A percentile compares a stretch with the other conserved stretches of the same genome.
Conservation (phyloP, 1,140 invertebrate species). For the Eupeodes corollae region DNA sequence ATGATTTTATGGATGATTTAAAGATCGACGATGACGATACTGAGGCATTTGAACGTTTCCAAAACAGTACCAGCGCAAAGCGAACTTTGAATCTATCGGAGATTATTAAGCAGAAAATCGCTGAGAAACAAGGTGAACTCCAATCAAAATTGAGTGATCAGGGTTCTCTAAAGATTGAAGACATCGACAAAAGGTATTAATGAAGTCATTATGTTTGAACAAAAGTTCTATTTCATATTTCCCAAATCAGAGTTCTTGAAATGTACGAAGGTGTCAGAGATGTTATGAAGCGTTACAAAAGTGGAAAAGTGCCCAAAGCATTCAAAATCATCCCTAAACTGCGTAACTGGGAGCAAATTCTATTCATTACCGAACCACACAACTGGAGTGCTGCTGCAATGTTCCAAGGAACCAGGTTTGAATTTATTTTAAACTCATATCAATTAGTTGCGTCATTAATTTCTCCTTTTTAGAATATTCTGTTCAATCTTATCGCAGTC, state of each 20-base stretch:
- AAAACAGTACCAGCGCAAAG: slow-evolving; percentile 53
- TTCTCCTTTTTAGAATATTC: slow-evolving; percentile 59
- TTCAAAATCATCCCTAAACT: slow-evolving; percentile 94
- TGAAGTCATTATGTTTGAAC: not conserved
- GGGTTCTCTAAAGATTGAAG: slow-evolving; percentile 58
- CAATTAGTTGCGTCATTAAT: not conserved
- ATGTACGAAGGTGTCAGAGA: slow-evolving; percentile 85
- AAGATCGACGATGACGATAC: slow-evolving; percentile 81
- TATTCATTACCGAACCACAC: slow-evolving; percentile 75
- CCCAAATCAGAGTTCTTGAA: slow-evolving; percentile 44
- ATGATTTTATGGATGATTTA: slow-evolving; percentile 53
- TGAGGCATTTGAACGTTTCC: slow-evolving; percentile 73
- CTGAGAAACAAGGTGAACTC: slow-evolving; percentile 85
- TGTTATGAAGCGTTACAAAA: slow-evolving; percentile 79
- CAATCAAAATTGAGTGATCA: slow-evolving; percentile 73
- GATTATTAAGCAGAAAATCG: slow-evolving; percentile 85
- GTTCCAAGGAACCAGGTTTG: slow-evolving; percentile 52
- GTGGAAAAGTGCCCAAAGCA: slow-evolving; percentile 94
- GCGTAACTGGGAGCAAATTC: slow-evolving; percentile 91
- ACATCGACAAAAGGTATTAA: slow-evolving; percentile 56
- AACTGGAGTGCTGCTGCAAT: slow-evolving; percentile 85
- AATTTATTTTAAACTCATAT: not conserved
- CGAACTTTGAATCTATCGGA: slow-evolving; percentile 66
- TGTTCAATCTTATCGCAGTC: slow-evolving; percentile 90
- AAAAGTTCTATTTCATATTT: not conserved